Conservation (phyloP, 2,113 vertebrate genomes). For the Hippolais icterina region DNA sequence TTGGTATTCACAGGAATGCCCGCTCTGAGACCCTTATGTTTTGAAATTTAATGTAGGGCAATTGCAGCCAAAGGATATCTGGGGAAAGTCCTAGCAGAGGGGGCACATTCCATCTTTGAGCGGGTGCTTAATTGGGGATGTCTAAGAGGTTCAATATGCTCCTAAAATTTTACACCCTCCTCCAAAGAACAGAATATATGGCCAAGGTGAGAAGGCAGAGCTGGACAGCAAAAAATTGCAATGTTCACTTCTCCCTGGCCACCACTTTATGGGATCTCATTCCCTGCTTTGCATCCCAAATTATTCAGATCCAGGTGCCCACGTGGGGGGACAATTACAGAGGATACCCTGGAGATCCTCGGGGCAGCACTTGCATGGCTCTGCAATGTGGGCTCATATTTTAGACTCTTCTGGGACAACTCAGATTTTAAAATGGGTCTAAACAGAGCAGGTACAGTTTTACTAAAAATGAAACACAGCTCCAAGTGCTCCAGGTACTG, state of each 20-base stretch:
- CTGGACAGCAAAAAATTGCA: background rate
- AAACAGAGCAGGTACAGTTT: background rate
- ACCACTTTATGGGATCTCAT: background rate
- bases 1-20: background rate
- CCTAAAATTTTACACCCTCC: background rate
- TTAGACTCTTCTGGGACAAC: background rate
- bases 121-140: background rate
- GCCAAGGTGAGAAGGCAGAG: background rate
- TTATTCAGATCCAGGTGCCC: background rate
- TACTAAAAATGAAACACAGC: background rate
- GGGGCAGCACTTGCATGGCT: background rate
- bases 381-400: background rate
- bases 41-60: background rate
- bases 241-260: background rate
- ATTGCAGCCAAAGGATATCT: background rate
- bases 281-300: background rate
- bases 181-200: background rate
- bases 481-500: background rate
- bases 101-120: background rate
- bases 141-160: background rate
- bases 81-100: background rate
- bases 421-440: background rate
- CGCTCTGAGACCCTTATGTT: background rate
- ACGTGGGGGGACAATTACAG: accelerated
- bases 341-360: background rate